A percentile compares a stretch with the other conserved stretches of the same genome.
Conservation (phyloP, 2,113 vertebrate species). For the Laticauda laticaudata region DNA sequence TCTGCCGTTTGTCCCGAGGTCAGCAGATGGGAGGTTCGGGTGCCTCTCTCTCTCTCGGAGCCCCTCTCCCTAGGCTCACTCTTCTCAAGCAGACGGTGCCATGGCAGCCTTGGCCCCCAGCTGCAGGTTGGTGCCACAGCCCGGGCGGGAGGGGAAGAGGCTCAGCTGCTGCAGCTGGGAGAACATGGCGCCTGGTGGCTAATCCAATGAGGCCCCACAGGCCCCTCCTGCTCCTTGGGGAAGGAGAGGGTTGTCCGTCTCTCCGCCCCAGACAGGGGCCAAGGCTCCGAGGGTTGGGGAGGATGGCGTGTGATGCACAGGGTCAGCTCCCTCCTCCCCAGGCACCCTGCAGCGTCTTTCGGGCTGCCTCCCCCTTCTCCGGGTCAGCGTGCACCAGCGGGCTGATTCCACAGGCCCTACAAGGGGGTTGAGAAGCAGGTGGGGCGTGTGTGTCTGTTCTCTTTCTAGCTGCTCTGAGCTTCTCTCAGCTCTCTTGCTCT, state of each 20-base stretch:
- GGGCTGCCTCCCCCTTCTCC: background rate
- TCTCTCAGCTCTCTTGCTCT: slow-evolving; percentile 38
- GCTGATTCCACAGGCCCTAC: background rate
- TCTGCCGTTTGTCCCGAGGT: background rate
- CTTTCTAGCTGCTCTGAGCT: too few relatives aligned
- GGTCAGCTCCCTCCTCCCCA: background rate
- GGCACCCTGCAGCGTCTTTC: too few relatives aligned
- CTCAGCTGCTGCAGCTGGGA: background rate
- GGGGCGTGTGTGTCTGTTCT: background rate
- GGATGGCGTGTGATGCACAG: background rate
- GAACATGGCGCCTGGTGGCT: background rate
- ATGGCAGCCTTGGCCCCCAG: background rate
- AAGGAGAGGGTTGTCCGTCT: background rate
- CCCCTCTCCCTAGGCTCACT: background rate
- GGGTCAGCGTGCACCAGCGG: background rate
- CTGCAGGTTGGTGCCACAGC: background rate
- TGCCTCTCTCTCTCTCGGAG: background rate
- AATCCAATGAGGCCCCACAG: background rate
- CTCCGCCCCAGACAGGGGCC: background rate
- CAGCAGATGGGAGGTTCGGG: background rate
- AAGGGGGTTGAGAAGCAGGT: background rate
- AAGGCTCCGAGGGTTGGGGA: background rate
- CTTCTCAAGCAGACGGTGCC: background rate
- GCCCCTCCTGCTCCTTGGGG: background rate
- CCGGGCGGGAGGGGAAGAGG: background rate